Evolutionary conservation across 2,888 invertebrate species (phyloP), one percentile per base, ranked within the genome.

Genomic region (Eledona agricola): DNA sequence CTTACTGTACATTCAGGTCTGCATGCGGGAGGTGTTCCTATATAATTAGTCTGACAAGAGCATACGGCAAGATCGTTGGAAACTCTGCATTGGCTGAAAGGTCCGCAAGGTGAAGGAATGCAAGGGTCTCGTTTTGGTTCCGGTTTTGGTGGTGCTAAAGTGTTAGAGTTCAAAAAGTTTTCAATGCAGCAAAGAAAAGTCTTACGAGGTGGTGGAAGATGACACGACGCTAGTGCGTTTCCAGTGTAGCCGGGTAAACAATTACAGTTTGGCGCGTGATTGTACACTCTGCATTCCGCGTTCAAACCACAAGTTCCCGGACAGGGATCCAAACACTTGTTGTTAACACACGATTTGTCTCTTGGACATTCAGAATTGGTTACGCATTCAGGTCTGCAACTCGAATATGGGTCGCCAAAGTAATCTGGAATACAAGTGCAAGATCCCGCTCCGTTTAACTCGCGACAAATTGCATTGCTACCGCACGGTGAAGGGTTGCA

Each of bases 351-450:
- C 13, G 92, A 86, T 76, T 83, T 87, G 60, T 85, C 83, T 67
- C 82, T 82, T 3, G 85, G 80, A 75, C 93, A 94, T 67, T 94
- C 93, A 4, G 88, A 85, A 73, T 93, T 93, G 63, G 89, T 83
- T n/a, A 91, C 86, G 73, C 93, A 93, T 80, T 93, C 92, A 13
- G 93, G 93, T 70, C 90, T 81, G 74, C 93, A 93, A 69, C 89
- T 89, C 26, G 87, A 79, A 67, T 93, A 91, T 1, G 93, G 93
- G 78, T 93, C 91, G 38, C 93, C 93, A 66, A 86, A 88, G 74
- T 90, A 93, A 67, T 90, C 90, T 50, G 86, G 83, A 58, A 90
- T 78, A 77, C 93, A 93, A 57, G 84, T 81, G 74, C 93, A 93
- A 55, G 92, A 89, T 31, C 91, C 92, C 47, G 87, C 87, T 62